Conservation (phyloP, 2,113 vertebrate species). For the Petrocephalus microphthalmus region DNA sequence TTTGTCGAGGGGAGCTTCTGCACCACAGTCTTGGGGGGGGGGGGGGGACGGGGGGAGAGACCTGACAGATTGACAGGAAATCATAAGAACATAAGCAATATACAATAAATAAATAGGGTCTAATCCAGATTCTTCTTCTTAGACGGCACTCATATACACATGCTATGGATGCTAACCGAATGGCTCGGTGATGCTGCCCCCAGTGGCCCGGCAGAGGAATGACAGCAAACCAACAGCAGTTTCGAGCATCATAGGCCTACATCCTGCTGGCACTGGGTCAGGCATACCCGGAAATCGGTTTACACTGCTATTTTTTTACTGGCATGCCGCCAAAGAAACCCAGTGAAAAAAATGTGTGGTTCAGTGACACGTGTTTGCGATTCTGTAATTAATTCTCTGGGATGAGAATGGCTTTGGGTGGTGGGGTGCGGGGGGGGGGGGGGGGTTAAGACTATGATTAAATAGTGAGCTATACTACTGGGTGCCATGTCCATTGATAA, state of each 20-base stretch:
- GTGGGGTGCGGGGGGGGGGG: background rate
- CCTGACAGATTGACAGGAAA: background rate
- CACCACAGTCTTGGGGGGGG: background rate
- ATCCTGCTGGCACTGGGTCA: background rate
- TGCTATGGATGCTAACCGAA: background rate
- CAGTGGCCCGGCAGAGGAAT: background rate
- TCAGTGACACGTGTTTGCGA: too few relatives aligned
- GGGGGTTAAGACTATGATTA: background rate
- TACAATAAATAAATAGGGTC: too few relatives aligned
- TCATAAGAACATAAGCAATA: too few relatives aligned
- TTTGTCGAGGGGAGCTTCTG: background rate
- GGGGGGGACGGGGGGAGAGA: background rate
- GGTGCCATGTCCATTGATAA: background rate
- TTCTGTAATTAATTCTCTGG: too few relatives aligned
- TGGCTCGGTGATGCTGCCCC: background rate
- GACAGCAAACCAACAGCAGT: background rate
- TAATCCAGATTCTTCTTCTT: background rate
- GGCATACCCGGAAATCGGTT: background rate
- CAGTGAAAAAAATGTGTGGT: too few relatives aligned
- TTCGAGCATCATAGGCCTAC: background rate
- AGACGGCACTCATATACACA: background rate
- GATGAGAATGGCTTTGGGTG: background rate
- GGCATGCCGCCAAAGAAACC: too few relatives aligned
- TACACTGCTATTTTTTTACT: background rate
- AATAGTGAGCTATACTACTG: background rate